Conservation (phyloP, 2,888 invertebrate genomes). For the Diploptera punctata region DNA sequence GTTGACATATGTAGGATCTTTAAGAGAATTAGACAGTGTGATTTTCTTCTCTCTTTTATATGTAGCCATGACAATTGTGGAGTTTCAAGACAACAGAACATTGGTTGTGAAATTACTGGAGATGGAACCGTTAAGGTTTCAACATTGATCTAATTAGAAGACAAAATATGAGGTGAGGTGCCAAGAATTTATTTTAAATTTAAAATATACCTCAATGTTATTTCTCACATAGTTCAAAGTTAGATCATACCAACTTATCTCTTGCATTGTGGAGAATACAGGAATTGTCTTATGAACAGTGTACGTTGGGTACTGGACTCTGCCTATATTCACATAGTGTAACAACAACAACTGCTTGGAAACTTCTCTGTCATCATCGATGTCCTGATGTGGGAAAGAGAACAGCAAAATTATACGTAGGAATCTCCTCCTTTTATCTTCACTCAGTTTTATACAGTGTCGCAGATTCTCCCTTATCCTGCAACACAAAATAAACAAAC, state of each 20-base stretch:
- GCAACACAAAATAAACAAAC: neutral
- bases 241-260: neutral
- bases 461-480: neutral
- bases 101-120: no score
- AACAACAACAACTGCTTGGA: constrained; percentile 19
- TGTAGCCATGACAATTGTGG: no score
- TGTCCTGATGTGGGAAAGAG: constrained; percentile 26
- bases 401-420: constrained; percentile 20
- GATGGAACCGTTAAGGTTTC: no score
- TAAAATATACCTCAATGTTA: no score
- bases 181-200: no score
- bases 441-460: constrained; percentile 7
- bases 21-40: no score
- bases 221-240: no score
- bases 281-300: neutral
- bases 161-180: no score
- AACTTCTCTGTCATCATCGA: constrained; percentile 14
- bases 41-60: no score
- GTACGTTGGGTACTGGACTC: constrained; percentile 27
- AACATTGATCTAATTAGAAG: no score
- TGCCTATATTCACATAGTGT: constrained; percentile 26
- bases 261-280: constrained; percentile 14
- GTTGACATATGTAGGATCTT: no score
- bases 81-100: no score
- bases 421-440: neutral